Evolutionary conservation across 92 coral and sea anemone genomes (phyloP), one percentile per base, ranked within the genome.

Genomic region (Siderastrea siderea): DNA sequence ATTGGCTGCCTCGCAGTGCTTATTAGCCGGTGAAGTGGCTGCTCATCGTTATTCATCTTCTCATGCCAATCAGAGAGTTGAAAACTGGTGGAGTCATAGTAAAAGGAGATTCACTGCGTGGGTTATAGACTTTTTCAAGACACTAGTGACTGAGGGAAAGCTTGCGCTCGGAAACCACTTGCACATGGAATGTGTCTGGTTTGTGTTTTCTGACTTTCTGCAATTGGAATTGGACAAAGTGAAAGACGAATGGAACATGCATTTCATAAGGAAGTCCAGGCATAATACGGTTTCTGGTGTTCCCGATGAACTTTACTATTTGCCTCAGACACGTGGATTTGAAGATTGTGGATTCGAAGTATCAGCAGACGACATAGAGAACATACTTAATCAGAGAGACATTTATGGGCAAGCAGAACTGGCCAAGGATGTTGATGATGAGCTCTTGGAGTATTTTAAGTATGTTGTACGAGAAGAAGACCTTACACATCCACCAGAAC

Each of bases 111-210:
- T 80, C 67, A 70, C 93, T 44, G 77, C 93, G 14, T 90, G 91
- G 90, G 85, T 87, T 47, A 90, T 85, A 26, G 86, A 80, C 71
- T 85, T 66, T 71, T 90, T 90, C 54, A 86, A 69, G 46, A 57
- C 71, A 15, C 71, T 67, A 38, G 82, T 81, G 59, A 46, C 46
- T 43, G 90, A 87, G 58, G 52, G 90, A 59, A 81, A 87, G 87
- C 61, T 87, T 52, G 61, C 78, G n/a, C 63, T 80, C 10, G 90
- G 90, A 59, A 87, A 80, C 74, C 26, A 79, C 82, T 57, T 79
- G 75, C 93, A 79, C 59, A 63, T 79, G 82, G 91, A 90, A 81
- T 90, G 93, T 74, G 85, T 86, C 38, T 90, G 93, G 93, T 90
- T 90, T 86, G 74, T 87, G 64, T 90, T 74, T 80, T 73, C 82